These are phyloP conservation scores for Chrysopilus asiliformis DNA, from an alignment of 2,888 invertebrate species.

Conservation along the genomic window DNA sequence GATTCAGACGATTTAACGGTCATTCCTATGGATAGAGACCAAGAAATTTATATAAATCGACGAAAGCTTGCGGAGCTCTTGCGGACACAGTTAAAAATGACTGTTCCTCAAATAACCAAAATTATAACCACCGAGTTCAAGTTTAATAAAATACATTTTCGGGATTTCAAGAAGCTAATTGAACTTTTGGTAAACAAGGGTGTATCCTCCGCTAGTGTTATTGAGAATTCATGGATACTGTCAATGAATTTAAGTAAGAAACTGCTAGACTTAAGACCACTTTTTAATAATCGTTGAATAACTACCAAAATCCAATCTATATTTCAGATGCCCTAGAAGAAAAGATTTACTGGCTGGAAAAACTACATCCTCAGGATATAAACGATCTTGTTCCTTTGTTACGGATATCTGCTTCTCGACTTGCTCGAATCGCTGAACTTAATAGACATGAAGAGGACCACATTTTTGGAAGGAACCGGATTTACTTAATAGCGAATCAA, in stretches of 20 bases:
- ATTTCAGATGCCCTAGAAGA: constrained; percentile 23
- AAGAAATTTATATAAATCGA: too few relatives aligned
- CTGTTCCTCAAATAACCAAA: too few relatives aligned
- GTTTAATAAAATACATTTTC: too few relatives aligned
- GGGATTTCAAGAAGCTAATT: constrained; percentile 1
- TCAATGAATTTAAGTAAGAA: constrained; percentile 23
- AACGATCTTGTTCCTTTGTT: constrained; percentile 43
- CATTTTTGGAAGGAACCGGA: constrained; percentile 39
- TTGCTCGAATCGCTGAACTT: constrained; percentile 20
- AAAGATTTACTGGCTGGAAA: constrained; percentile 35
- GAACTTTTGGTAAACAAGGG: constrained; percentile 22
- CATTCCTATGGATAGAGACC: too few relatives aligned
- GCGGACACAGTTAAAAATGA: too few relatives aligned
- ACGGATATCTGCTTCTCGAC: constrained; percentile 31
- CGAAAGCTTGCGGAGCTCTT: too few relatives aligned
- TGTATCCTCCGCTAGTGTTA: constrained; percentile 23
- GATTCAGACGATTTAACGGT: too few relatives aligned
- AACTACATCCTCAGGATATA: constrained; percentile 35
- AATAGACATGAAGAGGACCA: constrained; percentile 33
- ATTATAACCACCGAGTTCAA: too few relatives aligned
- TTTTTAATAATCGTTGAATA: neutral
- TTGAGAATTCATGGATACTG: constrained; percentile 32
- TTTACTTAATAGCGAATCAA: constrained; percentile 43
- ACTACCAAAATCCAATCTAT: too few relatives aligned
- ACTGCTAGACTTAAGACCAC: neutral